A percentile compares a stretch with the other conserved stretches of the same genome.
These are phyloP conservation scores for Limnephilus marmoratus DNA, from an alignment of 2,888 invertebrate genomes.

Conservation along the genomic window DNA sequence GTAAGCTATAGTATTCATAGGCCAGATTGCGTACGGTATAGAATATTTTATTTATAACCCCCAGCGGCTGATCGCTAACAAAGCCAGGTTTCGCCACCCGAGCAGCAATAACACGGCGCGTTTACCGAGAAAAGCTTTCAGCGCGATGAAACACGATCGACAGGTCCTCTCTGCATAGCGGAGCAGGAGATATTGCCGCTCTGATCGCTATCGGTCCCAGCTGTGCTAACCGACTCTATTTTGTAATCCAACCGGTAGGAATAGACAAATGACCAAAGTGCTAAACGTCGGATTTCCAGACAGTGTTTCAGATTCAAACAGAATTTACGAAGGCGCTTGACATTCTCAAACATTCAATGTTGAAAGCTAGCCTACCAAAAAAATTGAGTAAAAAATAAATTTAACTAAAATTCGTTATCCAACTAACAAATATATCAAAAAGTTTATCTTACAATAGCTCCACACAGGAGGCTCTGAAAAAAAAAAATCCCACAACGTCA, in stretches of 20 bases:
- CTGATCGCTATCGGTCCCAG: not conserved
- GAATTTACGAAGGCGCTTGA: no score
- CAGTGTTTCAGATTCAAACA: no score
- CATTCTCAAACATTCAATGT: no score
- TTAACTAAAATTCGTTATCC: no score
- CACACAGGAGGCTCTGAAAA: no score
- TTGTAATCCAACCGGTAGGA: not conserved
- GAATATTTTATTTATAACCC: not conserved
- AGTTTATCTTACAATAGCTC: no score
- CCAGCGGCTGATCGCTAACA: not conserved
- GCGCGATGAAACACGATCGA: not conserved
- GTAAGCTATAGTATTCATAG: not conserved
- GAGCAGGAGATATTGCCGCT: not conserved
- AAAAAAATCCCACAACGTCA: no score
- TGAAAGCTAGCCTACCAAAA: no score
- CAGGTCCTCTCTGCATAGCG: not conserved
- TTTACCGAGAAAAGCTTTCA: not conserved
- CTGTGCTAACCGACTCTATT: not conserved
- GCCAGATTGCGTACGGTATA: not conserved
- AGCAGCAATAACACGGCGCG: not conserved
- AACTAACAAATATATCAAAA: no score
- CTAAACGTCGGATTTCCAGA: no score
- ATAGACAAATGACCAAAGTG: no score
- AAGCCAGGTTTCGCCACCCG: not conserved
- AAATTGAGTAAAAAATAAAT: no score